Evolutionary conservation across 2,888 invertebrate genomes (phyloP).

Genomic region (Chirona hameri): DNA sequence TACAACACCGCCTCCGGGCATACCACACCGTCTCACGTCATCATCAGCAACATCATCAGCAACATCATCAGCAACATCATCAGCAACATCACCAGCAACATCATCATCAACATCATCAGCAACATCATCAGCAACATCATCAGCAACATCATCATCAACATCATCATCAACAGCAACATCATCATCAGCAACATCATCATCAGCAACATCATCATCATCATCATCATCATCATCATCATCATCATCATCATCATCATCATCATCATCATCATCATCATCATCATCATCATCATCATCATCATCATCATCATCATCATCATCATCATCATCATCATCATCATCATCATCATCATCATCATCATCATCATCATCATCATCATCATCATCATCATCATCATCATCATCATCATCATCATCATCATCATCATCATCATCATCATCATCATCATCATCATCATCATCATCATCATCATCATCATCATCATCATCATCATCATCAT

Average conservation of each 20-base stretch:
- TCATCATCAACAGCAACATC: too few species aligned
- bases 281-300: slow-evolving; percentile 1
- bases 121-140: too few species aligned
- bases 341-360: neutral
- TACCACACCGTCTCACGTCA: too few species aligned
- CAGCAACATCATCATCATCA: too few species aligned
- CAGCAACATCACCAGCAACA: too few species aligned
- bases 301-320: neutral
- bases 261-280: neutral
- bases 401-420: neutral
- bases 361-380: neutral
- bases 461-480: neutral
- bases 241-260: neutral
- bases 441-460: neutral
- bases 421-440: neutral
- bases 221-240: too few species aligned
- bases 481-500: neutral
- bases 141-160: too few species aligned
- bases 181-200: too few species aligned
- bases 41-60: too few species aligned
- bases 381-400: neutral
- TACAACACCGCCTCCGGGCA: too few species aligned
- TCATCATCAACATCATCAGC: too few species aligned
- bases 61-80: too few species aligned
- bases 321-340: neutral